Evolutionary conservation across 2,797 vertebrate species (phyloP).

Genomic region (Heteromormyrus szaboi): DNA sequence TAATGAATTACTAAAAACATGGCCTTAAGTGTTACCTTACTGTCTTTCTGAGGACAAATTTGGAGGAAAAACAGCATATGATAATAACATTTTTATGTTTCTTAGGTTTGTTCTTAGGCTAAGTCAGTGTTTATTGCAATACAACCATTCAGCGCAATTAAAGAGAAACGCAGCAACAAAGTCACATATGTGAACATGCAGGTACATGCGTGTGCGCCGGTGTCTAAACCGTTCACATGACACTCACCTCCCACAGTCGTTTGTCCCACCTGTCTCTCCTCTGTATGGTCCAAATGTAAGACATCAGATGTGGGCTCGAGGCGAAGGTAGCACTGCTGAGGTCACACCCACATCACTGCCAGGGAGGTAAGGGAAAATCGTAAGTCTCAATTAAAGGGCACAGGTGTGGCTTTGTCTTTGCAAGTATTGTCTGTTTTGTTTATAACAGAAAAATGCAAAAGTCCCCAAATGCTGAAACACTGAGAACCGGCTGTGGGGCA

Average conservation of each 20-base stretch:
- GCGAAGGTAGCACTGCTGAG: not conserved
- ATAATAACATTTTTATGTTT: not conserved
- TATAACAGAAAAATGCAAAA: not conserved
- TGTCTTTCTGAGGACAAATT: not conserved
- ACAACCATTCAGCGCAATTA: not conserved
- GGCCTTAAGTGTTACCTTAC: not conserved
- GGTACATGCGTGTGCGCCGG: not conserved
- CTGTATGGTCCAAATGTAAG: not conserved
- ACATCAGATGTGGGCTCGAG: not conserved
- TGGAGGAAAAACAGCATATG: not conserved
- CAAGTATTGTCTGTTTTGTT: not conserved
- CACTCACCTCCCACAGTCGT: not conserved
- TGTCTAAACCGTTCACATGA: not conserved
- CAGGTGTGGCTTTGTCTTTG: not conserved
- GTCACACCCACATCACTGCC: not conserved
- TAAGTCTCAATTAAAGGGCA: not conserved
- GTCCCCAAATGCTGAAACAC: not conserved
- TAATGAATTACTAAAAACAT: not conserved
- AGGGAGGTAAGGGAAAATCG: not conserved
- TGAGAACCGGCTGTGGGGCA: not conserved
- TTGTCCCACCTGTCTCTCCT: not conserved
- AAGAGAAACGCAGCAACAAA: not conserved
- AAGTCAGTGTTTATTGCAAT: not conserved
- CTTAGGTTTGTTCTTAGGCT: not conserved
- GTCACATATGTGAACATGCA: not conserved